Evolutionary conservation across 2,888 invertebrate species (phyloP).

Genomic region (Oligia strigilis): DNA sequence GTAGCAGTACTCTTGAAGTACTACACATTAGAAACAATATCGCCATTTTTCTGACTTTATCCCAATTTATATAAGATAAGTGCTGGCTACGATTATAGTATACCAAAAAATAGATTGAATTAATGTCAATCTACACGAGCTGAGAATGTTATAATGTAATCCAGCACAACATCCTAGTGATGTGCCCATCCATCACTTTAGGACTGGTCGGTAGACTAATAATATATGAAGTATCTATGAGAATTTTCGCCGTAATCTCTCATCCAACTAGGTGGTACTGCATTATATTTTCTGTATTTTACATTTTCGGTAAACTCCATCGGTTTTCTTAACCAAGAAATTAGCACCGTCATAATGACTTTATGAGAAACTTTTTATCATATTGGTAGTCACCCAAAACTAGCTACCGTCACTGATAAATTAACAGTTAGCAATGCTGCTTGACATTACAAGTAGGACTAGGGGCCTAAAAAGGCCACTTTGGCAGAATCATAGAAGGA

Average conservation of each 20-base stretch:
- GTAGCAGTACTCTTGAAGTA: background rate
- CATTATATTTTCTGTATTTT: background rate
- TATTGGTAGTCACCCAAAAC: background rate
- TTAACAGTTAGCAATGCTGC: background rate
- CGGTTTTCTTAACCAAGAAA: background rate
- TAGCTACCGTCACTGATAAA: background rate
- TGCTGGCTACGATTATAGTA: background rate
- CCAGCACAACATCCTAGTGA: background rate
- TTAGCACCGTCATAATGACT: background rate
- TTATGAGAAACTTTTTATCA: background rate
- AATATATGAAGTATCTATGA: no score
- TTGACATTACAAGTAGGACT: background rate
- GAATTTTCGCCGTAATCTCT: background rate
- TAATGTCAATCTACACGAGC: background rate
- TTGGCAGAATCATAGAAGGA: no score
- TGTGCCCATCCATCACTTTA: conserved; percentile 23
- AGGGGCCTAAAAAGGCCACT: no score
- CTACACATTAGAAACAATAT: background rate
- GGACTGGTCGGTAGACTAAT: background rate
- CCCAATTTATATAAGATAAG: background rate
- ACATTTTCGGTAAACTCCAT: background rate
- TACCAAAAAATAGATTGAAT: conserved; percentile 2
- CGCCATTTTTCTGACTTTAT: background rate
- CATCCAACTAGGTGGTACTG: background rate
- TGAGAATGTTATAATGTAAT: conserved; percentile 17